Percentiles rank a stretch among this genome's conserved stretches.
Evolutionary conservation across 2,888 invertebrate genomes (phyloP).

Genomic region (Sesia bembeciformis): DNA sequence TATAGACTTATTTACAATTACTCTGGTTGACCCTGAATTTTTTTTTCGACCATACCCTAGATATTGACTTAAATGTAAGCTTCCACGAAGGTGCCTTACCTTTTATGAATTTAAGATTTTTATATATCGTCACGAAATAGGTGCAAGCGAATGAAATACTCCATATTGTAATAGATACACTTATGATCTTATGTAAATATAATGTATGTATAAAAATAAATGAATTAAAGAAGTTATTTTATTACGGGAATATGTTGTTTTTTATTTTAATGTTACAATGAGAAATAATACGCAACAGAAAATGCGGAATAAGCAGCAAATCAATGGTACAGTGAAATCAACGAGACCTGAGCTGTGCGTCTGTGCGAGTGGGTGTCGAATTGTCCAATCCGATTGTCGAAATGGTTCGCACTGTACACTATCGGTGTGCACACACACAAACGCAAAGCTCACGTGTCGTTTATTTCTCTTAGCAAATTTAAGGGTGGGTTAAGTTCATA

Average conservation of each 20-base stretch:
- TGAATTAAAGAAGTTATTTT: conserved; percentile 68
- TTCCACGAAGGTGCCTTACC: conserved; percentile 64
- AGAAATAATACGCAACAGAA: not conserved
- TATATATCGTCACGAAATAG: conserved; percentile 13
- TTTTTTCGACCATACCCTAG: conserved; percentile 26
- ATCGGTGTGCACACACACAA: too few species aligned
- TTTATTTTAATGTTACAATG: conserved; percentile 2
- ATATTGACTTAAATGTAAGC: conserved; percentile 30
- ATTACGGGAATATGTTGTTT: conserved; percentile 44
- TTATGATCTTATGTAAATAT: conserved; percentile 60
- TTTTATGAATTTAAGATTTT: conserved; percentile 7
- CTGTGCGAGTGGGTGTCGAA: too few species aligned
- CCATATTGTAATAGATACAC: conserved; percentile 48
- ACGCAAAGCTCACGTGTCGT: too few species aligned
- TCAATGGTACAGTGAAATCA: too few species aligned
- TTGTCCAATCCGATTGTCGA: too few species aligned
- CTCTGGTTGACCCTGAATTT: not conserved
- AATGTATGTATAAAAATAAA: conserved; percentile 53
- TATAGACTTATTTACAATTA: too few species aligned
- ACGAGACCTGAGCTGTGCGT: too few species aligned
- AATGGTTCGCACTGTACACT: too few species aligned
- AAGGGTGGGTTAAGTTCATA: too few species aligned
- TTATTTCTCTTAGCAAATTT: too few species aligned
- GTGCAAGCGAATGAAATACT: conserved; percentile 62
- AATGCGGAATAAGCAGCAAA: too few species aligned